Percentiles rank a stretch among this genome's conserved stretches.
These are phyloP conservation scores for Ephydatia muelleri DNA, from an alignment of 37 sponge, comb jelly and placozoan genomes.

Conservation along the genomic window DNA sequence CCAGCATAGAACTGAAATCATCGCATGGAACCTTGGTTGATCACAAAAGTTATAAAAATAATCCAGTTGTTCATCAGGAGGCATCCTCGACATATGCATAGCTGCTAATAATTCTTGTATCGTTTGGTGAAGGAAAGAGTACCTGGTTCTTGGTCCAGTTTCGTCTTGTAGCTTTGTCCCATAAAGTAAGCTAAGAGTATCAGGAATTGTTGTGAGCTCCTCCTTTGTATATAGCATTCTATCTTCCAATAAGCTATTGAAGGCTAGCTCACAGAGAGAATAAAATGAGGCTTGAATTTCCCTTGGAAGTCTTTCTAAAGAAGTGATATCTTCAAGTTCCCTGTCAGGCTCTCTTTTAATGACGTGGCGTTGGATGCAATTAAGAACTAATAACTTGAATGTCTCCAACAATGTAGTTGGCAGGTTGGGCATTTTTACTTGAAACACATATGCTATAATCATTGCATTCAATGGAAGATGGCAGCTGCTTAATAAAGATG, in stretches of 20 bases:
- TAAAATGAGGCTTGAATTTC: not conserved
- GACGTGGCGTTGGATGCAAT: not conserved
- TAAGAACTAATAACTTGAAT: not conserved
- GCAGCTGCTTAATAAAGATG: not conserved
- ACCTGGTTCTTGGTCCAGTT: no score
- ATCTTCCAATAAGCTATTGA: not conserved
- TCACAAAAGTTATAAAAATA: not conserved
- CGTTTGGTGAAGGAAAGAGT: no score
- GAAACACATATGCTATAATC: no score
- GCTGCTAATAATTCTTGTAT: not conserved
- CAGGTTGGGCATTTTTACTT: no score
- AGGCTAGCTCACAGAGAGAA: not conserved
- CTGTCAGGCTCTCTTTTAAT: not conserved
- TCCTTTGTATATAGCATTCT: not conserved
- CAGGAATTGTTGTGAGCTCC: not conserved
- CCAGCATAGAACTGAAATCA: conserved; percentile 9
- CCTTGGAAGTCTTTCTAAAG: not conserved
- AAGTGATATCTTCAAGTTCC: no score
- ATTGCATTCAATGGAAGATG: no score
- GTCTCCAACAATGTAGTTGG: no score
- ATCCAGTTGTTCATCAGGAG: not conserved
- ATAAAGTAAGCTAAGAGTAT: no score
- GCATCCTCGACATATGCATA: not conserved
- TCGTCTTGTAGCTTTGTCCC: no score
- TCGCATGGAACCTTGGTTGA: not conserved